Conservation (phyloP, 30 jellyfish, hydroid and myxozoan species). For the Chironex yamaguchii region DNA sequence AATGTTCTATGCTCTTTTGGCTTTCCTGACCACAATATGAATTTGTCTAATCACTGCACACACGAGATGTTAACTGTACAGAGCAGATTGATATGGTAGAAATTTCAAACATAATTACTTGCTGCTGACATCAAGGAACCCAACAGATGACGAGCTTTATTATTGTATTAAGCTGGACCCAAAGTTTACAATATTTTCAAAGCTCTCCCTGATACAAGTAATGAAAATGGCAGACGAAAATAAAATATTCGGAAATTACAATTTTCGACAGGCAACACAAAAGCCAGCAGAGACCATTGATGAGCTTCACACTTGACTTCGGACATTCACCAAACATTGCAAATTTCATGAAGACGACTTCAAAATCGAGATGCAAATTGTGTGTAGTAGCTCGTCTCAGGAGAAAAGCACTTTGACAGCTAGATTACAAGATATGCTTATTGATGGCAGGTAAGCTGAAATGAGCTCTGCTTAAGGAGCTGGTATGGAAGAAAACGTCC, state of each 20-base stretch:
- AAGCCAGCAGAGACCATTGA: conserved; percentile 24
- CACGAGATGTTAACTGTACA: too few species aligned
- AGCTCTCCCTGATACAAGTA: too few species aligned
- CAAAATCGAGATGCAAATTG: conserved; percentile 48
- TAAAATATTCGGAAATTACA: conserved; percentile 3
- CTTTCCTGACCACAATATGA: too few species aligned
- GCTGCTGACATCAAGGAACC: too few species aligned
- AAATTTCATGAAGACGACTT: conserved; percentile 45
- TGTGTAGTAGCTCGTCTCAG: conserved; percentile 37
- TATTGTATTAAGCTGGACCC: too few species aligned
- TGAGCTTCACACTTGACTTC: conserved; percentile 29
- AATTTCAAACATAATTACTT: too few species aligned
- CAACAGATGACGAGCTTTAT: too few species aligned
- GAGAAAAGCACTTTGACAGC: conserved; percentile 53
- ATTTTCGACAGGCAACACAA: conserved; percentile 45
- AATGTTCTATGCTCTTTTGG: too few species aligned
- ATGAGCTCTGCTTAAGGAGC: conserved; percentile 69
- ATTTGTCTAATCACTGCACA: too few species aligned
- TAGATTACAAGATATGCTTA: conserved; percentile 57
- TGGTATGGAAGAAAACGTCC: conserved; percentile 65
- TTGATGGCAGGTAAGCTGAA: conserved; percentile 61
- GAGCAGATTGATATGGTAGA: too few species aligned
- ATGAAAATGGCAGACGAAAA: too few species aligned
- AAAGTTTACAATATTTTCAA: too few species aligned
- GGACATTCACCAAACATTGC: conserved; percentile 46